Percentiles rank a stretch among this genome's conserved stretches.
These are phyloP conservation scores for Gortyna flavago DNA, from an alignment of 2,888 invertebrate species.

Conservation along the genomic window DNA sequence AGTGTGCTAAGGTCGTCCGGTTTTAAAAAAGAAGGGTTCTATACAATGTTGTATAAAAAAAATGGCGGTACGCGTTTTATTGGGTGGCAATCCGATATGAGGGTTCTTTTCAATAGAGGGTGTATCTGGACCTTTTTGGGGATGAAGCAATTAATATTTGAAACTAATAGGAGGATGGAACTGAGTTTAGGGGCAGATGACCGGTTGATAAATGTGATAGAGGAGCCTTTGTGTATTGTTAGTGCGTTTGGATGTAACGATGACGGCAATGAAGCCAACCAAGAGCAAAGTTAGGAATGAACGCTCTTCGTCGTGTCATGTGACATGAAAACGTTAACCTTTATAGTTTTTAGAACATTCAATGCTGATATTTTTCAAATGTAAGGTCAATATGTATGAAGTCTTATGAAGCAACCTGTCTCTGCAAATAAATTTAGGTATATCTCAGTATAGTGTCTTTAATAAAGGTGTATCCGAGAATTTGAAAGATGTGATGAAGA, in stretches of 20 bases:
- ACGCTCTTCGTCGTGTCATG: not conserved
- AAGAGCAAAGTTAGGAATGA: slow-evolving; percentile 27
- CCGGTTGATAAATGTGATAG: slow-evolving; percentile 15
- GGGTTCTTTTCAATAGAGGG: slow-evolving; percentile 55
- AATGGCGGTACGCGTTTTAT: slow-evolving; percentile 64
- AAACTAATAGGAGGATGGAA: slow-evolving; percentile 43
- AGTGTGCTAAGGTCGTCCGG: slow-evolving; percentile 72
- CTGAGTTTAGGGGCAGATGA: slow-evolving; percentile 18
- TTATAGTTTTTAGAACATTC: not conserved
- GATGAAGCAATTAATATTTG: slow-evolving; percentile 60
- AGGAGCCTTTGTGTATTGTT: slow-evolving; percentile 7
- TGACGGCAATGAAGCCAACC: slow-evolving; percentile 40
- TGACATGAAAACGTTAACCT: slow-evolving; percentile 3
- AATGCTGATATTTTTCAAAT: not conserved
- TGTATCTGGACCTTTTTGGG: slow-evolving; percentile 44
- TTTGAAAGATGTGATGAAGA: not conserved
- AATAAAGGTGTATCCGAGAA: not conserved
- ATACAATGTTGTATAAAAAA: slow-evolving; percentile 54
- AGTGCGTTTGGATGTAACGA: slow-evolving; percentile 21
- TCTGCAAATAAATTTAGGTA: not conserved
- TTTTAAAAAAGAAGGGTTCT: slow-evolving; percentile 61
- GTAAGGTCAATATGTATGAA: not conserved
- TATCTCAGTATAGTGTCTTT: not conserved
- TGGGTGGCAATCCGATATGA: slow-evolving; percentile 66
- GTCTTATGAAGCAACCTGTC: not conserved